Evolutionary conservation across 2,797 vertebrate species (phyloP), one percentile per base, ranked within the genome.

Genomic region (Cyclura pinguis): DNA sequence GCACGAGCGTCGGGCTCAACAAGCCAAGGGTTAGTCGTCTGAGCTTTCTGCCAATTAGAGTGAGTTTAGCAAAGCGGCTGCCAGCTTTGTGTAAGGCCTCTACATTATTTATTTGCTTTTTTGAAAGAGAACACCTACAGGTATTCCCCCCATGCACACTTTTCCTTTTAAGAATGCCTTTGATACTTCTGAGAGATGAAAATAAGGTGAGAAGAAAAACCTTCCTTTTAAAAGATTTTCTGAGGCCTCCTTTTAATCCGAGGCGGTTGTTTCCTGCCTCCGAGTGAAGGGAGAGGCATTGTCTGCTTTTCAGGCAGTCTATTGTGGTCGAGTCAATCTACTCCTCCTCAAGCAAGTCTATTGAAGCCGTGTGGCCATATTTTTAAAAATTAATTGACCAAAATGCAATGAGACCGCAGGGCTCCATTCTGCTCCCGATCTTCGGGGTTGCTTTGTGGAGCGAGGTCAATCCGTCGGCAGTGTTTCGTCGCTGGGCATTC

Each of bases 51-150:
- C 85, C 94, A 93, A 94, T 95, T 94, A 93, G 74, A 86, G 73
- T 29, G 72, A 94, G 74, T 24, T 86, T 92, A 93, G 47, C 85
- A 93, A 80, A 76, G 93, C 89, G 35, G 27, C 92, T 91, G 86
- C 67, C 88, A 89, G 80, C 94, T 87, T 84, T 92, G 86, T 90
- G 90, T 89, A 95, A 93, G 90, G 93, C 92, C 3, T 86, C 64
- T 92, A 80, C 91, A 84, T 95, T 95, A 92, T 84, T 94, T 89
- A 94, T 89, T 90, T 74, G 47, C 82, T 20, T 74, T 95, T 74
- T 82, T 78, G 89, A 95, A 80, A 81, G 91, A 24, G 82, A 38
- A 90, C 55, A 88, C 38, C 89, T 85, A 85, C 42, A 74, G 89
- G 3, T 85, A 62, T 88, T 18, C 84, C 85, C 59, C 82, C 32